phyloP scores from a whole-genome alignment of 1,140 invertebrate species.

The Drosophila melanogaster region DNA sequence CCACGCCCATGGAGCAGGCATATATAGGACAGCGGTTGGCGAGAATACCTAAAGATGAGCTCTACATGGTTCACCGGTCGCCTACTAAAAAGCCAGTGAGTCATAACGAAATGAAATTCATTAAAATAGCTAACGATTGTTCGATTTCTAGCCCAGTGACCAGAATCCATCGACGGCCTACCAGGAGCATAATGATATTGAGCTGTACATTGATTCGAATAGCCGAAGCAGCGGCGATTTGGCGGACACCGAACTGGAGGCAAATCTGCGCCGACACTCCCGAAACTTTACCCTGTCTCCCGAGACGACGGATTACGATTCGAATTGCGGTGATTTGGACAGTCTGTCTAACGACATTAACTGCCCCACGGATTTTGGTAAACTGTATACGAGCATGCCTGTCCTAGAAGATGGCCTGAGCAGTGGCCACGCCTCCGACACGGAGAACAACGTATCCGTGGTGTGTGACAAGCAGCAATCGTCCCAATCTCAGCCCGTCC shows the following conservation, averaged over 20 bases:
- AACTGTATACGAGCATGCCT: slow-evolving; percentile 90
- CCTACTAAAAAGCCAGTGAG: slow-evolving; percentile 71
- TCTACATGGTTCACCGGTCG: slow-evolving; percentile 79
- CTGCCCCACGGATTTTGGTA: slow-evolving; percentile 77
- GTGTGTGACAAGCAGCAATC: slow-evolving; percentile 62
- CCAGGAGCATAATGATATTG: slow-evolving; percentile 81
- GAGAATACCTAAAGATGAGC: slow-evolving; percentile 82
- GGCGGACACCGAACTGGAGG: slow-evolving; percentile 78
- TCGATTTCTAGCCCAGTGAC: slow-evolving; percentile 35
- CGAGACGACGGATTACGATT: slow-evolving; percentile 98
- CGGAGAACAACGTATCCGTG: slow-evolving; percentile 90
- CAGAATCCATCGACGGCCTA: slow-evolving; percentile 26
- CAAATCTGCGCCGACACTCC: slow-evolving; percentile 76
- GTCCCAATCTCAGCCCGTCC: slow-evolving; percentile 19
- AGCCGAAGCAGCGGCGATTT: slow-evolving; percentile 80
- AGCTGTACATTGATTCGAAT: slow-evolving; percentile 83
- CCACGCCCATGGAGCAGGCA: slow-evolving; percentile 64
- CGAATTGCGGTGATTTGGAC: slow-evolving; percentile 93
- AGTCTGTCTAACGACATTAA: slow-evolving; percentile 86
- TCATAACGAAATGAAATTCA: not conserved
- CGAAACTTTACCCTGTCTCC: slow-evolving; percentile 93
- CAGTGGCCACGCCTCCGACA: slow-evolving; percentile 95
- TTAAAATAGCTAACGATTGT: not conserved
- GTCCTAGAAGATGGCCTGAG: slow-evolving; percentile 97
- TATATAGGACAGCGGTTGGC: slow-evolving; percentile 83